Base-by-base conservation (phyloP, 2,113 vertebrate genomes). In the Cryptomyrus ogoouensis region DNA sequence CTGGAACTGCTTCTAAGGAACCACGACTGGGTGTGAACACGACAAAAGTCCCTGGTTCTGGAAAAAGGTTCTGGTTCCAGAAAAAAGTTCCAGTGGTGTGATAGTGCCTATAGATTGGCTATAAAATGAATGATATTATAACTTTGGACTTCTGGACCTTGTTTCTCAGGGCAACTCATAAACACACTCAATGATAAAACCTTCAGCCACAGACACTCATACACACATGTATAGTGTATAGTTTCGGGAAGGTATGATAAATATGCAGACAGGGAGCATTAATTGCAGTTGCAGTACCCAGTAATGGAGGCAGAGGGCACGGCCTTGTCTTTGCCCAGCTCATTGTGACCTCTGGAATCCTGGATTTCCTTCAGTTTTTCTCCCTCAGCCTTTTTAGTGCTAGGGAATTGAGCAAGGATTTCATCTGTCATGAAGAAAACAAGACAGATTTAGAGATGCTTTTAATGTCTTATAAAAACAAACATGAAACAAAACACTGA, bases 361-460 rank as follows among this genome's bases (percentile, higher is more conserved):
- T 91, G 89, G n/a, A 93, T 92, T 53, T 95, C 94, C 88, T 96
- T 96, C 74, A 94, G 91, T 90, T 95, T 95, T 52, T 97, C 95
- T 15, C 90, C 91, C 17, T 95, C 93, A 46, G 96, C 93, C 89
- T 95, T 95, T 92, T 97, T 97, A 92, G 95, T 95, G 46, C 96
- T 94, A 62, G 97, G 97, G 90, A 98, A 98, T 95, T 98, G 97
- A 85, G 97, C 97, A 96, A 98, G 96, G 89, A 98, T 98, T 94
- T 98, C 97, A 95, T 98, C 97, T 98, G 92, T 84, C 39, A 90
- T 91, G 93, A 50, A 91, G 74, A 90, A 47, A 91, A 83, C 90
- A 89, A 24, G 53, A 74, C 10, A 83, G 2, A 53, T 0, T 35
- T 24, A 46, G 5, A 27, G 47, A 27, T 10, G 50, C 19, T 21